phyloP scores from a whole-genome alignment of 2,888 invertebrate species.

The Agrilus biguttatus region DNA sequence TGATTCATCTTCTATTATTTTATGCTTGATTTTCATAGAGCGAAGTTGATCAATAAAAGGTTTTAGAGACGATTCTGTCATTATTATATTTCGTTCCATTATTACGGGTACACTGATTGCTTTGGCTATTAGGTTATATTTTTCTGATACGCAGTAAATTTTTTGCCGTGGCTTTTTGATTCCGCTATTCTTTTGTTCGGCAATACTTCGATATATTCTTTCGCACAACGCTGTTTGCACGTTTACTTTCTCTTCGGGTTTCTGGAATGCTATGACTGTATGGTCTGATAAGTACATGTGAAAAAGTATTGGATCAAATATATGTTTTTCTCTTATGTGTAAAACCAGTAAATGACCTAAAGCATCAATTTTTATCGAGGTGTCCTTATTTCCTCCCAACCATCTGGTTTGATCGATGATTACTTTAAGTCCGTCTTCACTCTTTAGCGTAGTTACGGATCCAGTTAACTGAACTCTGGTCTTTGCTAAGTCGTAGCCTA shows the following conservation, averaged over 20 bases:
- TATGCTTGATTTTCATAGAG: neutral
- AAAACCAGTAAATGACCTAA: slow-evolving; percentile 3
- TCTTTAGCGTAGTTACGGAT: slow-evolving; percentile 5
- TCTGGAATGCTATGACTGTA: slow-evolving; percentile 8
- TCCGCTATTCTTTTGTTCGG: neutral
- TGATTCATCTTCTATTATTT: neutral
- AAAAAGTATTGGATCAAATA: slow-evolving; percentile 6
- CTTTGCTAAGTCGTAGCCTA: slow-evolving; percentile 6
- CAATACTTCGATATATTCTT: slow-evolving; percentile 6
- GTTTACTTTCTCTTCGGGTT: slow-evolving; percentile 1
- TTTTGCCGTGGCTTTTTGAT: slow-evolving; percentile 2
- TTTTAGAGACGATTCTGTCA: slow-evolving; percentile 5
- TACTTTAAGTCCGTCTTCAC: slow-evolving; percentile 7
- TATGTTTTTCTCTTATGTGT: slow-evolving; percentile 1
- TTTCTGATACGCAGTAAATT: slow-evolving; percentile 6
- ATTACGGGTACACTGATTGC: slow-evolving; percentile 5
- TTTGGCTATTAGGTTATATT: slow-evolving; percentile 3
- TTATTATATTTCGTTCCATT: slow-evolving; percentile 4
- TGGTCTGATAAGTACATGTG: slow-evolving; percentile 6
- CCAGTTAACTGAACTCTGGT: slow-evolving; percentile 6
- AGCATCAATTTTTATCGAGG: slow-evolving; percentile 2
- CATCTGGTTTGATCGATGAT: slow-evolving; percentile 6
- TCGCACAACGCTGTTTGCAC: slow-evolving; percentile 4
- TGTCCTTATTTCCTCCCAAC: neutral
- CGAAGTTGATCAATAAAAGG: slow-evolving; percentile 5